Evolutionary conservation across 2,797 vertebrate species (phyloP).

Genomic region (Phrynocephalus vlangalii): DNA sequence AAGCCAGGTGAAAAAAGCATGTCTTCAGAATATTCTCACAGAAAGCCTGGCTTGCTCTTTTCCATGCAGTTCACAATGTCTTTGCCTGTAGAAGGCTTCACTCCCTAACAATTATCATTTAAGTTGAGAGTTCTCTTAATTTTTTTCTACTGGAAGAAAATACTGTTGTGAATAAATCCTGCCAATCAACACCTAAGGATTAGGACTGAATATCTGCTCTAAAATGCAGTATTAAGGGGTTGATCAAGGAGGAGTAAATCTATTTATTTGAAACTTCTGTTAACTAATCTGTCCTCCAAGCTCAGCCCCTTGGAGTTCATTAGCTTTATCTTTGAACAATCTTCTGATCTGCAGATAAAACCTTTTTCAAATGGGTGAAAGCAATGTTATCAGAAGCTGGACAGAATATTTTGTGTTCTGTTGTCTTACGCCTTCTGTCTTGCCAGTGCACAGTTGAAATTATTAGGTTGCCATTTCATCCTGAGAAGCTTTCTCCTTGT

Average conservation of each 20-base stretch:
- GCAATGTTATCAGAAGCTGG: background rate
- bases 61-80: background rate
- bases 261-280: background rate
- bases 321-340: conserved; percentile 41
- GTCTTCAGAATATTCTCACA: conserved; percentile 2
- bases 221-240: conserved; percentile 16
- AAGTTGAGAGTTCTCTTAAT: conserved; percentile 13
- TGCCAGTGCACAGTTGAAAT: conserved; percentile 40
- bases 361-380: conserved; percentile 20
- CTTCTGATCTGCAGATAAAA: background rate
- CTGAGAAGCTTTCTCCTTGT: conserved; percentile 65
- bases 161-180: background rate
- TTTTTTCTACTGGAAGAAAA: background rate
- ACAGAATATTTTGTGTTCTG: background rate
- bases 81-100: background rate
- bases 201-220: background rate
- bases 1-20: background rate
- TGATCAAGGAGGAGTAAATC: background rate
- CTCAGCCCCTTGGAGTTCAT: conserved; percentile 7
- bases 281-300: background rate
- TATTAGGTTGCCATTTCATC: conserved; percentile 63
- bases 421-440: conserved; percentile 23
- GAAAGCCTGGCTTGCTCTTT: background rate
- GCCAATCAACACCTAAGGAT: background rate
- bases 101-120: background rate